Conservation (phyloP, 2,113 vertebrate genomes). For the Corvus hawaiiensis region DNA sequence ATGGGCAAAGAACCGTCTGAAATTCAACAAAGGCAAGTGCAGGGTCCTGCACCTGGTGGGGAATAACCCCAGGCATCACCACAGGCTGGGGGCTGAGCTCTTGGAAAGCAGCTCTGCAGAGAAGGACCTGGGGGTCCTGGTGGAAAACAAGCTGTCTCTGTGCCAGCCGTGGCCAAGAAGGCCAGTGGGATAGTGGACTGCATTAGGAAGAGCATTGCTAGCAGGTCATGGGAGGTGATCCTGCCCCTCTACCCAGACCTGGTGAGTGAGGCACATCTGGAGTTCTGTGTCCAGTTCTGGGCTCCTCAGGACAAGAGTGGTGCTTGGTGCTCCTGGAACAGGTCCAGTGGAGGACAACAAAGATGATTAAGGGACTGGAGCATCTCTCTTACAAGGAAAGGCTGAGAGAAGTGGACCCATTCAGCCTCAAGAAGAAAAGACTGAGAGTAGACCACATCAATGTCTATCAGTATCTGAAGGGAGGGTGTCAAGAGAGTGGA, state of each 20-base stretch:
- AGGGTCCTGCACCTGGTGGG: background rate
- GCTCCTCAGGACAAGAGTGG: background rate
- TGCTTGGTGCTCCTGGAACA: background rate
- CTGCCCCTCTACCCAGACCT: background rate
- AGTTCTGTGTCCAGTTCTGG: background rate
- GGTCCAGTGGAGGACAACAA: background rate
- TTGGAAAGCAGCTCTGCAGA: background rate
- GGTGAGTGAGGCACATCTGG: background rate
- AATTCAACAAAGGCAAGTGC: background rate
- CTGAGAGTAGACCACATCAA: background rate
- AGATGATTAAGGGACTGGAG: background rate
- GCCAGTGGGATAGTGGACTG: background rate
- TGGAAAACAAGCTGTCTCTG: no score
- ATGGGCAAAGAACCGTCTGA: background rate
- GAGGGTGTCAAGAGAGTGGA: background rate
- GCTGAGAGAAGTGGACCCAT: background rate
- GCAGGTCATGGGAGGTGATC: rapidly evolving
- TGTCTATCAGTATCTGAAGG: background rate
- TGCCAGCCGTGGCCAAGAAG: background rate
- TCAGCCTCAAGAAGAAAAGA: background rate
- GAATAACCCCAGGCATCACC: background rate
- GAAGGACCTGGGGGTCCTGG: background rate
- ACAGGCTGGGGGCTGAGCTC: background rate
- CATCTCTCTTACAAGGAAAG: background rate
- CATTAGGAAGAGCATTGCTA: background rate